Base-by-base conservation (phyloP, 2,113 vertebrate genomes). In the Hyaena hyaena region DNA sequence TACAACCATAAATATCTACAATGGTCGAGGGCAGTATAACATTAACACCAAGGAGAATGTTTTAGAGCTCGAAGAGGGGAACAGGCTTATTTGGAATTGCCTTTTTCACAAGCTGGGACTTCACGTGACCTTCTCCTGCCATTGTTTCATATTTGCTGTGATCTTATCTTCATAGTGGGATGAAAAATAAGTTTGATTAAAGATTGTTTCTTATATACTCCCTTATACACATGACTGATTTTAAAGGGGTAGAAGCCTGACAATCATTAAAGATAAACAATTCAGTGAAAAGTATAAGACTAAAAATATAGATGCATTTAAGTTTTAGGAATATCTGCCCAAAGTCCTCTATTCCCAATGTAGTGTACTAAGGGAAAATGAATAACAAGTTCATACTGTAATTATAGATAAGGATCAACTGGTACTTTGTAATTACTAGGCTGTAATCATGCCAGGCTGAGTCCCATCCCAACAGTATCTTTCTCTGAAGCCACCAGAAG, bases 381-480 rank as follows among this genome's bases (percentile, higher is more conserved):
- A 39, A 19, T 28, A 63, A 26, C 45, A 93, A 35, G n/a, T 33
- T 65, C 17, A 4, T 10, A 10, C 28, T 86, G 1, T 79, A 88
- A 90, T 80, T 79, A 96, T 0, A 90, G 69, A 94, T 55, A 91
- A 90, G 12, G 28, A 63, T 11, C 28, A 55, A 87, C 63, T 63
- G 26, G 74, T 66, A 74, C 74, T 92, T 61, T 17, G 17, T 95
- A 88, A 97, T 96, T 86, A 73, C 79, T 79, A 55, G 93, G 73
- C 24, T 82, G 48, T 35, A 80, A 80, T 88, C 63, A 55, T 55
- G 53, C 53, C 84, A 89, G 68, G 55, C 39, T 69, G 68, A 48
- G 71, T 74, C 76, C 26, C 21, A 58, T 79, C 68, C 63, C 63
- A 69, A 89, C 16, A 94, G 74, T 82, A 87, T 33, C 43, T 71